Conservation (phyloP, 2,113 vertebrate genomes). For the Toxotes chatareus region DNA sequence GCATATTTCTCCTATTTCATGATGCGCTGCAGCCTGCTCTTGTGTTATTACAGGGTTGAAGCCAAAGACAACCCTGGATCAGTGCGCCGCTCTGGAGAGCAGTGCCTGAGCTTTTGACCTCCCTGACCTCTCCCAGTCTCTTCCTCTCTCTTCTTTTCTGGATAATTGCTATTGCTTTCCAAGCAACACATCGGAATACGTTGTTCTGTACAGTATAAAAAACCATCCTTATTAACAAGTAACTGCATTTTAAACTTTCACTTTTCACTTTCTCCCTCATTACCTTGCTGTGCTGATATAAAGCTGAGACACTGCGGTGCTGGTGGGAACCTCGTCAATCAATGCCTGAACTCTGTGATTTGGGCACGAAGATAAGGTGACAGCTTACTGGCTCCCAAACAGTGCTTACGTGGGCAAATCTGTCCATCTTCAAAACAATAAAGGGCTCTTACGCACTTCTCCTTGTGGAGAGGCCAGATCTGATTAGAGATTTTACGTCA, state of each 20-base stretch:
- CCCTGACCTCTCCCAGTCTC: slow-evolving; percentile 14
- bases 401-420: slow-evolving; percentile 38
- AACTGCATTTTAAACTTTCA: background rate
- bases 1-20: slow-evolving; percentile 2
- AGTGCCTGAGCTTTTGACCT: slow-evolving; percentile 34
- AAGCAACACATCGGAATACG: background rate
- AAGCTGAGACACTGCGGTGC: background rate
- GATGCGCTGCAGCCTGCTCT: background rate
- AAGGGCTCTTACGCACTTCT: slow-evolving; percentile 49
- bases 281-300: background rate
- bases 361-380: slow-evolving; percentile 42
- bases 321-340: slow-evolving; percentile 30
- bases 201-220: background rate
- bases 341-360: slow-evolving; percentile 25
- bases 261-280: background rate
- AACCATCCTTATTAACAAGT: background rate
- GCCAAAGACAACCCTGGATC: slow-evolving; percentile 56
- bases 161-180: background rate
- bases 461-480: slow-evolving; percentile 42
- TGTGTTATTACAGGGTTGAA: slow-evolving; percentile 18
- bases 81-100: slow-evolving; percentile 15
- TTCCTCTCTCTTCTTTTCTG: background rate
- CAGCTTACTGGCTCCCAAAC: slow-evolving; percentile 32
- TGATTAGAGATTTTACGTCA: slow-evolving; percentile 62
- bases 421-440: slow-evolving; percentile 61